Base-by-base conservation (phyloP, 2,113 vertebrate species). In the Mola mola region DNA sequence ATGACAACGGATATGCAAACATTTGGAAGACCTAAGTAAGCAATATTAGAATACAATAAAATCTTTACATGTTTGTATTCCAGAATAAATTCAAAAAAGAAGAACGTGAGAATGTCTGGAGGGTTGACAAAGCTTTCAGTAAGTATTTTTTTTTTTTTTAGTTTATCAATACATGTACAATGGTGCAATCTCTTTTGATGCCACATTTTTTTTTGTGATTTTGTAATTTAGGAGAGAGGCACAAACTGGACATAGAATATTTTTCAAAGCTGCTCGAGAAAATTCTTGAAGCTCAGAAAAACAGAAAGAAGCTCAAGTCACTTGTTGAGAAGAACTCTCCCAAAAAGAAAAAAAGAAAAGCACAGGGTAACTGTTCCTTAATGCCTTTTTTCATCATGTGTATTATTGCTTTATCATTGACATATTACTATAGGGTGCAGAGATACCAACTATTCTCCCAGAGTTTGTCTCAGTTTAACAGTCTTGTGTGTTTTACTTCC, bases 31-130 rank as follows among this genome's bases (percentile, higher is more conserved):
- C 13, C 29, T 25, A 0, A 20, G 13, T 6, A 41, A 8, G 8
- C 20, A 24, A 3, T 17, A 42, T 1, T 4, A 8, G 6, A 0
- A 17, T 3, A 19, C 19, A 55, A 6, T n/a, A 16, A 60, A 25
- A 12, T 13, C 0, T 8, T 29, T 15, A 48, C 3, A 8, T 28
- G 1, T 8, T 31, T 57, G 66, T 2, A 13, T 79, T 81, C 47
- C 84, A 99, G 97, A 98, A 98, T 90, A 98, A 99, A 87, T 99
- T 99, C 89, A 99, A 99, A 85, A 96, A 93, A 68, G 97, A 99
- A 60, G 97, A 99, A 81, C 93, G 94, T 69, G 46, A 76, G 44
- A 98, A 98, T 81, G 85, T 93, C 47, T 98, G 97, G 96, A 94
- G 96, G 88, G 93, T 99, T 83, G 97, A 99, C 85, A 98, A 99